These are phyloP conservation scores for Chitala chitala DNA, from an alignment of 2,113 vertebrate genomes.

Conservation along the genomic window DNA sequence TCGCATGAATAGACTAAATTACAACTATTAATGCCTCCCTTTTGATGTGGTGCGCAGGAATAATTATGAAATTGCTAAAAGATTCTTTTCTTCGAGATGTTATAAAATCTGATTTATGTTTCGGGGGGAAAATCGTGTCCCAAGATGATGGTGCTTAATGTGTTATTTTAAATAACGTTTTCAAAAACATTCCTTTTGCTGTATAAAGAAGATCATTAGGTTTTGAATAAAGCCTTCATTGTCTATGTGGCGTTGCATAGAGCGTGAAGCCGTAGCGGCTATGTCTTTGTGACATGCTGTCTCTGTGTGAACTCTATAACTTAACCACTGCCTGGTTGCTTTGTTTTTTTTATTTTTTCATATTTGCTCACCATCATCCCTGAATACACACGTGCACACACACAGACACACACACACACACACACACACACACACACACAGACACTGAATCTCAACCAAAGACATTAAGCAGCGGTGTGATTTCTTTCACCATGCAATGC, in stretches of 20 bases:
- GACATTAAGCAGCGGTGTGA: too few species aligned
- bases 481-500: too few species aligned
- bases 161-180: slow-evolving; percentile 81
- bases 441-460: too few species aligned
- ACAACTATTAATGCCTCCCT: slow-evolving; percentile 95
- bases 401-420: background rate
- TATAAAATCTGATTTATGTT: slow-evolving; percentile 66
- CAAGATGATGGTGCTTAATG: slow-evolving; percentile 73
- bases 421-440: background rate
- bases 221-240: slow-evolving; percentile 66
- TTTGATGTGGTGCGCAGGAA: slow-evolving; percentile 95
- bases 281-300: slow-evolving; percentile 20
- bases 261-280: slow-evolving; percentile 34
- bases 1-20: slow-evolving; percentile 98
- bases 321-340: background rate
- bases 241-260: slow-evolving; percentile 42
- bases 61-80: slow-evolving; percentile 85
- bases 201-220: slow-evolving; percentile 73
- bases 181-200: slow-evolving; percentile 58
- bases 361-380: background rate
- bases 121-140: slow-evolving; percentile 66
- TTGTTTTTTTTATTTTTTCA: background rate
- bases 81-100: slow-evolving; percentile 72
- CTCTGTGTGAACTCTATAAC: background rate
- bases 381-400: background rate